phyloP scores from a whole-genome alignment of 2,888 invertebrate species.

The Tryphoninae sp. region DNA sequence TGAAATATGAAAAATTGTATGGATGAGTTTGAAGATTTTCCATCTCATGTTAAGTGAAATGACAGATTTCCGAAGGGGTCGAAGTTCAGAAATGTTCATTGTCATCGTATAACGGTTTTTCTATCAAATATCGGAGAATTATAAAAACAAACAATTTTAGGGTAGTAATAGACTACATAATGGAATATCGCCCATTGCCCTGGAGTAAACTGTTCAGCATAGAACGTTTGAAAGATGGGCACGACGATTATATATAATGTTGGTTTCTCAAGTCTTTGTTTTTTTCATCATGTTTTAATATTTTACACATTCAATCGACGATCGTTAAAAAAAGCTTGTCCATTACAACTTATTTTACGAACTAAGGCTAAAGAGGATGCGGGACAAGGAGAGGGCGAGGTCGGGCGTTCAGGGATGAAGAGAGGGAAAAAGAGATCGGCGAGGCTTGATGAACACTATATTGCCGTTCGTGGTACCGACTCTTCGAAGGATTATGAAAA shows the following conservation, averaged over 20 bases:
- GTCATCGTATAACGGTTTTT: too few relatives aligned
- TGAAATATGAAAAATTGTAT: too few relatives aligned
- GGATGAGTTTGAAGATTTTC: too few relatives aligned
- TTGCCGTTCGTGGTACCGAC: slow-evolving; percentile 65
- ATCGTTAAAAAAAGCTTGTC: slow-evolving; percentile 76
- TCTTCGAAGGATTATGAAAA: slow-evolving; percentile 29
- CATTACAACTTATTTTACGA: slow-evolving; percentile 77
- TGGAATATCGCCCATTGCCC: too few relatives aligned
- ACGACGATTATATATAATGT: background rate
- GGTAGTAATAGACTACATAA: too few relatives aligned
- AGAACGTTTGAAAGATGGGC: too few relatives aligned
- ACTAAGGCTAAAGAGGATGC: slow-evolving; percentile 72
- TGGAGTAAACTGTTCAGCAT: too few relatives aligned
- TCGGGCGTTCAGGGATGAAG: slow-evolving; percentile 10
- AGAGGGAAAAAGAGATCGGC: slow-evolving; percentile 31
- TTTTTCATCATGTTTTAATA: slow-evolving; percentile 68
- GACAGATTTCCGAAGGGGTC: too few relatives aligned
- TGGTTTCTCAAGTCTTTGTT: slow-evolving; percentile 33
- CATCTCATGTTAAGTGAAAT: too few relatives aligned
- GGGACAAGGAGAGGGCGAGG: slow-evolving; percentile 17
- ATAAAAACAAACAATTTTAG: too few relatives aligned
- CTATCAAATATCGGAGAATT: too few relatives aligned
- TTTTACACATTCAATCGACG: slow-evolving; percentile 76
- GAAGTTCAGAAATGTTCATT: too few relatives aligned
- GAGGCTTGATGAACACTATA: slow-evolving; percentile 67